phyloP scores from a whole-genome alignment of 1,140 invertebrate genomes.

The Halictus rubicundus region DNA sequence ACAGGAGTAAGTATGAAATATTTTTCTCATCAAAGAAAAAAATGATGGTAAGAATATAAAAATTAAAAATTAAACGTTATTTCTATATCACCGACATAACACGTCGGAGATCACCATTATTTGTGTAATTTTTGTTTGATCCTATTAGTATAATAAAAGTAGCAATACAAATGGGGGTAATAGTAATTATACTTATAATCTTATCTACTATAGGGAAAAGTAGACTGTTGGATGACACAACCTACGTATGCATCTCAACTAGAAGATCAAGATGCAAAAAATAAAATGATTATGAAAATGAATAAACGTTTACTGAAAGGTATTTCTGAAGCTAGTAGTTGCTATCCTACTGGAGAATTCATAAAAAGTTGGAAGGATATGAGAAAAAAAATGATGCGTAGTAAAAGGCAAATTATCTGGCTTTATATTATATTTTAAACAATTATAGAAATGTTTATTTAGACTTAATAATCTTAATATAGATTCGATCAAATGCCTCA shows the following conservation, averaged over 20 bases:
- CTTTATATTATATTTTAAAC: background rate
- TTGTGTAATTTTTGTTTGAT: too few species aligned
- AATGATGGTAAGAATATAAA: background rate
- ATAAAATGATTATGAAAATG: slow-evolving; percentile 43
- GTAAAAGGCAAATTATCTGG: slow-evolving; percentile 23
- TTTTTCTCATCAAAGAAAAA: background rate
- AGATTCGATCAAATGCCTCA: background rate
- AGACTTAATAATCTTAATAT: background rate
- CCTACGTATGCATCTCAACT: slow-evolving; percentile 26
- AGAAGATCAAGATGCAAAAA: slow-evolving; percentile 24
- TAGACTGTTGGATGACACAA: slow-evolving; percentile 69
- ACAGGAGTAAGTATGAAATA: slow-evolving; percentile 70
- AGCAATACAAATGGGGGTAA: background rate
- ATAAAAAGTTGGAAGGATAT: slow-evolving; percentile 62
- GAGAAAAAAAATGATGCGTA: background rate
- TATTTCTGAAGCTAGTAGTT: slow-evolving; percentile 47
- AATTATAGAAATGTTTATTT: background rate
- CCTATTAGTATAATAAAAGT: background rate
- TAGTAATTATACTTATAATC: background rate
- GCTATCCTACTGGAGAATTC: slow-evolving; percentile 56
- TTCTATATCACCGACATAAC: background rate
- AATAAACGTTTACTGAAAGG: slow-evolving; percentile 62
- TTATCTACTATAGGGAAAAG: slow-evolving; percentile 62
- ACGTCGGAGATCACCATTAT: too few species aligned
- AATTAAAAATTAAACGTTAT: background rate